Evolutionary conservation across 2,888 invertebrate species (phyloP).

Genomic region (Rhyacophila evoluta): DNA sequence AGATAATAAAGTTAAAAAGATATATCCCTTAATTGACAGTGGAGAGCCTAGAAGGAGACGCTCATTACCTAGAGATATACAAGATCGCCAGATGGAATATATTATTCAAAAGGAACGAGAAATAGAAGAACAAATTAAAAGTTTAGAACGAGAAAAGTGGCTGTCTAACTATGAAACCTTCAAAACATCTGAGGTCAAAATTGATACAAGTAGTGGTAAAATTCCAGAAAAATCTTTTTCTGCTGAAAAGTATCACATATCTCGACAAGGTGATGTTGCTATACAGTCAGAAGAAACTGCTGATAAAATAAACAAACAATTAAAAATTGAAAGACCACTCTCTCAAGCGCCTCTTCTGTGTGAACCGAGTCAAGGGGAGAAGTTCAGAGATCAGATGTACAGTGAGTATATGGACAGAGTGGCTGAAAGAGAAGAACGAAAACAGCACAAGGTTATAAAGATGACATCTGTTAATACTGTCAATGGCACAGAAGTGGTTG

Average conservation of each 20-base stretch:
- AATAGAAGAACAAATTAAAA: slow-evolving; percentile 74
- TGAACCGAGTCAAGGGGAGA: slow-evolving; percentile 77
- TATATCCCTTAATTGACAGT: slow-evolving; percentile 11
- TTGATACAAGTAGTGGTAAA: slow-evolving; percentile 59
- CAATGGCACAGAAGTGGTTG: slow-evolving; percentile 46
- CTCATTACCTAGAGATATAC: slow-evolving; percentile 76
- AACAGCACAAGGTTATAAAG: slow-evolving; percentile 84
- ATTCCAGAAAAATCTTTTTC: slow-evolving; percentile 61
- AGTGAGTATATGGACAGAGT: slow-evolving; percentile 85
- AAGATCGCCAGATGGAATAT: slow-evolving; percentile 74
- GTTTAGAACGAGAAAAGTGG: slow-evolving; percentile 72
- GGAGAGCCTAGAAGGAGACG: slow-evolving; percentile 62
- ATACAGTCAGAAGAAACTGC: slow-evolving; percentile 57
- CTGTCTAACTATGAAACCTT: slow-evolving; percentile 48
- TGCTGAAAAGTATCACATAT: slow-evolving; percentile 63
- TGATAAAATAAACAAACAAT: slow-evolving; percentile 55
- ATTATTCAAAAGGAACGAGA: slow-evolving; percentile 77
- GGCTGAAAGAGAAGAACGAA: slow-evolving; percentile 81
- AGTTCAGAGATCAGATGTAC: slow-evolving; percentile 85
- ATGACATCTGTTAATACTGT: slow-evolving; percentile 69
- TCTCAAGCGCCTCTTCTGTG: slow-evolving; percentile 56
- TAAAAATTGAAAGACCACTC: slow-evolving; percentile 49
- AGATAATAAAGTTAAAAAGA: not conserved
- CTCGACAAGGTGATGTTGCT: slow-evolving; percentile 66
- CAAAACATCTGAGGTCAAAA: slow-evolving; percentile 44